phyloP scores from a whole-genome alignment of 2,888 invertebrate genomes.

The Disparrhopalites patrizii region DNA sequence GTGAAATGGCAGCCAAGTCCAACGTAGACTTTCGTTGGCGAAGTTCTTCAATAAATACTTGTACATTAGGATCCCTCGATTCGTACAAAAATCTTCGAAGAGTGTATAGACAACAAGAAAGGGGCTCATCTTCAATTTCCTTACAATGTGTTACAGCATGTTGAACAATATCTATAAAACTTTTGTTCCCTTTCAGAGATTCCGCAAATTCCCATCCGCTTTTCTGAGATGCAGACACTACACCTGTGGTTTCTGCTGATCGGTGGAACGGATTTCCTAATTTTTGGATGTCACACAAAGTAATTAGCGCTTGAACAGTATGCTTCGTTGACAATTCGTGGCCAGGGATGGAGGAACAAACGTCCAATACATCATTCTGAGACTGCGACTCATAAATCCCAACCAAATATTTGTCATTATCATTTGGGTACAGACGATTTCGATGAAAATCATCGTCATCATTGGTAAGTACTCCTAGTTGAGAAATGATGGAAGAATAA shows the following conservation, averaged over 20 bases:
- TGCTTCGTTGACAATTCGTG: no score
- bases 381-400: no score
- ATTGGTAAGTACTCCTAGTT: no score
- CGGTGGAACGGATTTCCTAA: slow-evolving; percentile 33
- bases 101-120: slow-evolving; percentile 32
- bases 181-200: slow-evolving; percentile 24
- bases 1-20: slow-evolving; percentile 34
- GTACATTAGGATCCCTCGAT: slow-evolving; percentile 27
- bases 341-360: no score
- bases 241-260: slow-evolving; percentile 28
- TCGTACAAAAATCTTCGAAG: slow-evolving; percentile 32
- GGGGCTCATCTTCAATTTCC: slow-evolving; percentile 36
- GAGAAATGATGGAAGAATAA: no score
- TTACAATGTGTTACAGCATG: slow-evolving; percentile 30
- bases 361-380: no score
- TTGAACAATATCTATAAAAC: slow-evolving; percentile 33
- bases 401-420: no score
- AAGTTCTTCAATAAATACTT: slow-evolving; percentile 37
- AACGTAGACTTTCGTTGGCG: slow-evolving; percentile 30
- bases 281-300: slow-evolving; percentile 45
- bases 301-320: slow-evolving; percentile 40
- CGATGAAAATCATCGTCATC: no score
- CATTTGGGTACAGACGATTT: no score
- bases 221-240: slow-evolving; percentile 32
- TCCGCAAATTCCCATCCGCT: no score